A percentile compares a stretch with the other conserved stretches of the same genome.
Conservation (phyloP, 2,888 invertebrate genomes). For the Ichneumoninae sp. region DNA sequence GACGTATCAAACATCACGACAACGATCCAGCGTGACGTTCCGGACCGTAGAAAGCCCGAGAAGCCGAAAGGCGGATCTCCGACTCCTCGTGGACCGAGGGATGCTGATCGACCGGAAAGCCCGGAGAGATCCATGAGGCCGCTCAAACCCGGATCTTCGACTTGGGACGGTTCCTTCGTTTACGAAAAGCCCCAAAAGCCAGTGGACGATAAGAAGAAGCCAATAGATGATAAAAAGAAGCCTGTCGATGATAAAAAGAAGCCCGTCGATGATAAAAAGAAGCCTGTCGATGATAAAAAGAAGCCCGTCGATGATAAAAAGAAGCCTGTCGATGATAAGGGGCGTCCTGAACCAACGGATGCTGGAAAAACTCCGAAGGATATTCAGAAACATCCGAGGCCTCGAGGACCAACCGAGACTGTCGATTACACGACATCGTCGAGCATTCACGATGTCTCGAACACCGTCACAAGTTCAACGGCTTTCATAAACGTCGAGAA, state of each 20-base stretch:
- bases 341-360: conserved; percentile 39
- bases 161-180: conserved; percentile 78
- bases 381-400: conserved; percentile 14
- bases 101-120: conserved; percentile 37
- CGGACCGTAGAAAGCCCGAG: conserved; percentile 36
- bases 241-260: conserved; percentile 54
- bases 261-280: conserved; percentile 35
- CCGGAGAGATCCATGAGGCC: conserved; percentile 69
- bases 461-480: conserved; percentile 57
- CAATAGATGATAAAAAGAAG: conserved; percentile 32
- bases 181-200: conserved; percentile 71
- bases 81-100: conserved; percentile 21
- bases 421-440: conserved; percentile 44
- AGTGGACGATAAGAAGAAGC: conserved; percentile 39
- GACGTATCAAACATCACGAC: conserved; percentile 67
- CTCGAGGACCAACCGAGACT: conserved; percentile 18
- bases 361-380: conserved; percentile 34
- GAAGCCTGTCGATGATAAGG: conserved; percentile 52
- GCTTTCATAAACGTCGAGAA: conserved; percentile 65
- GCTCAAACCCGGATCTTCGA: conserved; percentile 75
- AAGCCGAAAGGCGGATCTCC: conserved; percentile 30
- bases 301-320: conserved; percentile 55
- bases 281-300: conserved; percentile 49
- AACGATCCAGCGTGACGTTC: conserved; percentile 54
- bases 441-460: conserved; percentile 45